Evolutionary conservation across 2,797 vertebrate genomes (phyloP).

Genomic region (Pipistrellus pygmaeus): DNA sequence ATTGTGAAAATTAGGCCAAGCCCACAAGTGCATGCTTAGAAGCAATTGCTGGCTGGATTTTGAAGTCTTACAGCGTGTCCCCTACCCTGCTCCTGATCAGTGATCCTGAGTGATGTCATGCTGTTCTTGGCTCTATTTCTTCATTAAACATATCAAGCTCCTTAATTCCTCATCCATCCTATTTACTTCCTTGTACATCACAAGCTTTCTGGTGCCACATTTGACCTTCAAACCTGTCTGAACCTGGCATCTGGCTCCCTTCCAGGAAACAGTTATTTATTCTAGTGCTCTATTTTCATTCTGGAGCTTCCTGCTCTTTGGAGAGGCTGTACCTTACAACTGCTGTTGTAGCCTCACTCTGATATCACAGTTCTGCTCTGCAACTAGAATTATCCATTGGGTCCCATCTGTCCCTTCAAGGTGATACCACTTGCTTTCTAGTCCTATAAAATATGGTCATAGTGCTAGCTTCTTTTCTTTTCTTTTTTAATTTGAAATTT

Average conservation of each 20-base stretch:
- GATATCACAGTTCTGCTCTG: not conserved
- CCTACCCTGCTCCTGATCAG: not conserved
- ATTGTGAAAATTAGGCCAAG: constrained; percentile 40
- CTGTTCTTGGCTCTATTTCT: constrained; percentile 32
- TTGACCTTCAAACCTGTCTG: not conserved
- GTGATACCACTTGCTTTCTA: constrained; percentile 20
- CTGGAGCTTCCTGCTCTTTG: not conserved
- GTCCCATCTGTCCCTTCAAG: not conserved
- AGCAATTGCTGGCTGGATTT: constrained; percentile 35
- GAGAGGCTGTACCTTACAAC: not conserved
- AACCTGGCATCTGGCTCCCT: not conserved
- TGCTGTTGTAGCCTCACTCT: not conserved
- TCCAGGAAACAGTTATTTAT: not conserved
- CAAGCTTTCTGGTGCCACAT: not conserved
- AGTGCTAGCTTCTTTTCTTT: constrained; percentile 12
- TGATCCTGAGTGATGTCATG: not conserved
- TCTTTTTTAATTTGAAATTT: constrained; percentile 49
- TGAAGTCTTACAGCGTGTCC: not conserved
- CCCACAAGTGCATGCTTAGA: constrained; percentile 42
- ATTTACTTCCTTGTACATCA: not conserved
- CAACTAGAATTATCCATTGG: constrained; percentile 10
- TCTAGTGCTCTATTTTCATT: not conserved
- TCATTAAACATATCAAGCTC: not conserved
- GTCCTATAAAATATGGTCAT: not conserved
- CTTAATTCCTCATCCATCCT: not conserved